Evolutionary conservation across 1,140 invertebrate species (phyloP), one percentile per base, ranked within the genome.

Genomic region (Himalopsyche phryganea): DNA sequence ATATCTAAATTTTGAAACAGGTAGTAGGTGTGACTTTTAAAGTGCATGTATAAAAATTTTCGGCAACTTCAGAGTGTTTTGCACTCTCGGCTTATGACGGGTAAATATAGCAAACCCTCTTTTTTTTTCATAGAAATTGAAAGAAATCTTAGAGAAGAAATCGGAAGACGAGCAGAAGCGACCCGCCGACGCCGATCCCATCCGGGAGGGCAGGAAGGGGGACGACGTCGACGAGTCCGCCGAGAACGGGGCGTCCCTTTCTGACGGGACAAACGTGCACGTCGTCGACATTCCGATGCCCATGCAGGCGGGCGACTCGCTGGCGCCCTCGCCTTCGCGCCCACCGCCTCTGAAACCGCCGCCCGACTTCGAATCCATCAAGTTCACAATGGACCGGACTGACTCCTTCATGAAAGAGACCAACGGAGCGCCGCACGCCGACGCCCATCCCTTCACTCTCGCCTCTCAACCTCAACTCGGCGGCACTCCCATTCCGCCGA

Each of bases 271-370:
- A 19, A 58, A 64, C 15, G 14, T 80, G 13, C 81, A 83, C 50
- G 67, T 84, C 23, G 72, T 80, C 36, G 82, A 85, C 68, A 85
- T 85, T 67, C 83, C 85, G 18, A 82, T 86, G 72, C 81, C 81
- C 28, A 57, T 63, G 11, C 66, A 55, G 36, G 13, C 32, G 32
- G 50, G 45, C 17, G 63, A 52, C 17, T 51, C 50, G 17, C 66
- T 61, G 18, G 61, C 60, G 28, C 63, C 63, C 2, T 60, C 60
- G 7, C 66, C 70, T 49, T 20, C 47, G 5, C 51, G 44, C 18
- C 63, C 56, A 14, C 51, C 49, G 17, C 66, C 63, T 4, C 18
- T 63, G 18, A 61, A 61, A 20, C 64, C 64, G 1, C 61, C 61
- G 7, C 66, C 70, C 48, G 66, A 69, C 56, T 67, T 73, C 58